Evolutionary conservation across 1,140 invertebrate species (phyloP).

Genomic region (Macrostomum lignano): DNA sequence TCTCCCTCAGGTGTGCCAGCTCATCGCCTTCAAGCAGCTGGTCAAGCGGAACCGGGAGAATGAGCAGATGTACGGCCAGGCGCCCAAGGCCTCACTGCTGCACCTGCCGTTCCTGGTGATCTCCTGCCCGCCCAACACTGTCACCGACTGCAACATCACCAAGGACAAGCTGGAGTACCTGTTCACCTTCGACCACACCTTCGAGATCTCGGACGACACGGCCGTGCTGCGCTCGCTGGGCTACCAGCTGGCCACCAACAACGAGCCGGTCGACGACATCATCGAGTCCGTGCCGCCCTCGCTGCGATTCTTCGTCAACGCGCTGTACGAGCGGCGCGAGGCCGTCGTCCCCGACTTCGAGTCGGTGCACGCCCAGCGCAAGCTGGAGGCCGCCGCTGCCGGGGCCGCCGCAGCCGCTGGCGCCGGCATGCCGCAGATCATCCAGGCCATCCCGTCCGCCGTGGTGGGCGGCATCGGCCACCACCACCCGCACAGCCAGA

Average conservation of each 20-base stretch:
- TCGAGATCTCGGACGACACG: constrained; percentile 96
- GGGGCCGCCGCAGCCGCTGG: too few relatives aligned
- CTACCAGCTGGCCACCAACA: constrained; percentile 18
- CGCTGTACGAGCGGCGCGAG: not conserved
- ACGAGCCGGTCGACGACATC: not conserved
- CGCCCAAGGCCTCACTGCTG: too few relatives aligned
- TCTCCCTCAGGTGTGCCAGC: constrained; percentile 40
- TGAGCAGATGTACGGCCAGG: constrained; percentile 37
- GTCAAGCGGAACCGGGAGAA: constrained; percentile 51
- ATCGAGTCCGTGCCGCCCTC: constrained; percentile 2
- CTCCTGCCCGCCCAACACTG: constrained; percentile 84
- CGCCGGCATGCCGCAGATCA: too few relatives aligned
- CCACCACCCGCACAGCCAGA: too few relatives aligned
- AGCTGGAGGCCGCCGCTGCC: not conserved
- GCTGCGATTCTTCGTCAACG: constrained; percentile 4
- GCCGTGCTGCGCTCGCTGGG: constrained; percentile 71
- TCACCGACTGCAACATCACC: constrained; percentile 93
- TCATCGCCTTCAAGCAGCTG: constrained; percentile 79
- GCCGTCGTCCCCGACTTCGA: constrained; percentile 6
- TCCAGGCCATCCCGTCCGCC: too few relatives aligned
- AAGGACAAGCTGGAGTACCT: constrained; percentile 98
- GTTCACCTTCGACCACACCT: constrained; percentile 93
- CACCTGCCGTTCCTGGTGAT: constrained; percentile 93
- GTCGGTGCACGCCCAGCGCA: not conserved
- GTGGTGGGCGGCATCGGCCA: too few relatives aligned